Conservation (phyloP, 2,797 vertebrate species). For the Gallinago nigripennis region DNA sequence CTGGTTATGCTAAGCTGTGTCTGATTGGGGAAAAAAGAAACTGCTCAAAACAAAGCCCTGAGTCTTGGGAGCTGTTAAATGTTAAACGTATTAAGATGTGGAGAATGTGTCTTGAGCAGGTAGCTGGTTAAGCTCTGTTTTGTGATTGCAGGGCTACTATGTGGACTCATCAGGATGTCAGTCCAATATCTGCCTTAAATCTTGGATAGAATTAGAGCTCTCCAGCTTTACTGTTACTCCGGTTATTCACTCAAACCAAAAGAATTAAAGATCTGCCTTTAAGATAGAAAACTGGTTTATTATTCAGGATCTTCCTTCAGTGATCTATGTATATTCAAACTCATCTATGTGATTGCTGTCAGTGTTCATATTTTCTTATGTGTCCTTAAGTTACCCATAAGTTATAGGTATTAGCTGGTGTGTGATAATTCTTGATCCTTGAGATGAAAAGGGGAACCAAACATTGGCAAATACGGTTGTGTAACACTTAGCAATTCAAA, state of each 20-base stretch:
- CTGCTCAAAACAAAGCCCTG: background rate
- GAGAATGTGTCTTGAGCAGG: background rate
- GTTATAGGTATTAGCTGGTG: background rate
- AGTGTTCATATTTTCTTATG: background rate
- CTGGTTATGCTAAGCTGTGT: background rate
- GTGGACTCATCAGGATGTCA: background rate
- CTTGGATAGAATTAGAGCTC: background rate
- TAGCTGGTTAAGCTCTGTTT: background rate
- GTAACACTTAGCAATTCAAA: background rate
- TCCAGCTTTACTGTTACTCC: background rate
- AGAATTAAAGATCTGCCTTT: background rate
- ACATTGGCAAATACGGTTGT: background rate
- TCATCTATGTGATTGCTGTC: background rate
- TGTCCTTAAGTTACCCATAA: background rate
- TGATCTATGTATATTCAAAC: background rate
- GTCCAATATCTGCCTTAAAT: background rate
- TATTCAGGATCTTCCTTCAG: background rate
- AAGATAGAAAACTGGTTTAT: background rate
- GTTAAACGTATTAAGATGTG: background rate
- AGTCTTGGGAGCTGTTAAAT: background rate
- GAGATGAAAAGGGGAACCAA: background rate
- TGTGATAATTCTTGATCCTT: background rate
- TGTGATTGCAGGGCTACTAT: background rate
- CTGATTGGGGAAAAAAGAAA: background rate
- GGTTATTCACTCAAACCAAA: background rate